Conservation (phyloP, 2,797 vertebrate genomes). For the Pangasius larnaudii region DNA sequence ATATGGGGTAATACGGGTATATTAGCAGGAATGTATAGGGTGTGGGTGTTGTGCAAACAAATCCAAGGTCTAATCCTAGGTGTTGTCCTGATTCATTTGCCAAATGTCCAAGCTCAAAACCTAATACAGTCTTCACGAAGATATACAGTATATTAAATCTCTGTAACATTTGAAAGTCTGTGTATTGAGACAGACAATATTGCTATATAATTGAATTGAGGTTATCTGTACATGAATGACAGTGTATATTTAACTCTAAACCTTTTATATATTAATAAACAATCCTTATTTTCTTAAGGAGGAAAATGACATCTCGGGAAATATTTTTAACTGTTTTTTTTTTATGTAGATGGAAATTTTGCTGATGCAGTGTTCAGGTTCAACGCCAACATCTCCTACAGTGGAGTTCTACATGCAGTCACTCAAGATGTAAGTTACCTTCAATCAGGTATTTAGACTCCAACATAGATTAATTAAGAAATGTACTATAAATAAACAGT, state of each 20-base stretch:
- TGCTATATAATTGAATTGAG: background rate
- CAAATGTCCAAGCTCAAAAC: background rate
- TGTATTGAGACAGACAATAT: background rate
- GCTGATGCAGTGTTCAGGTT: slow-evolving; percentile 97
- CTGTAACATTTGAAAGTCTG: background rate
- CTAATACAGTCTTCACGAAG: background rate
- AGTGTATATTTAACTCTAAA: background rate
- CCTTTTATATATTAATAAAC: background rate
- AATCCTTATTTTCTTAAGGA: background rate
- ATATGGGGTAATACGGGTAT: background rate
- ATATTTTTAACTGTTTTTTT: background rate
- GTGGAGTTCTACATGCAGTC: slow-evolving; percentile 96
- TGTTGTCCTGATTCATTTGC: background rate
- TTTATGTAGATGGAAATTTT: slow-evolving; percentile 88
- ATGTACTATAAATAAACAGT: background rate
- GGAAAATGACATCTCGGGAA: background rate
- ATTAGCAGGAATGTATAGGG: background rate
- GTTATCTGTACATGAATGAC: background rate
- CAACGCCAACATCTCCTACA: slow-evolving; percentile 98
- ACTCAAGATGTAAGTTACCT: slow-evolving; percentile 92
- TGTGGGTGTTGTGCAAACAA: background rate
- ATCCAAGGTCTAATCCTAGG: background rate
- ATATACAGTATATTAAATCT: background rate
- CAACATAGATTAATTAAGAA: background rate
- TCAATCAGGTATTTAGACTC: background rate